phyloP scores from a whole-genome alignment of 2,113 vertebrate genomes.

The Periophthalmodon schlosseri region DNA sequence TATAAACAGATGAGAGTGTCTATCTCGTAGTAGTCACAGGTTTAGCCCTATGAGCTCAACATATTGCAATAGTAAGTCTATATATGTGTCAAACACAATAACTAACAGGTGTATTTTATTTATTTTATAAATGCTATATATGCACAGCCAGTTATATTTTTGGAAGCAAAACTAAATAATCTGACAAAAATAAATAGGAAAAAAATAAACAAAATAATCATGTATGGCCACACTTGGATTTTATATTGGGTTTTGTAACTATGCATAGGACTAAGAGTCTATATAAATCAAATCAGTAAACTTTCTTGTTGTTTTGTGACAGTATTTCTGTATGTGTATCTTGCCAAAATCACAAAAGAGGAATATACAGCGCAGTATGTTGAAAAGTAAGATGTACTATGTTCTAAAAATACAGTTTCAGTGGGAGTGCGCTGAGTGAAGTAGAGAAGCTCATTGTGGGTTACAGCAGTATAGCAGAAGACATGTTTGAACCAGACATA shows the following conservation, averaged over 20 bases:
- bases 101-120: too few relatives aligned
- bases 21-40: not conserved
- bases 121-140: too few relatives aligned
- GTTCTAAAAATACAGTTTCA: constrained; percentile 34
- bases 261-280: too few relatives aligned
- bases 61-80: not conserved
- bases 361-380: constrained; percentile 8
- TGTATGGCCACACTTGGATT: too few relatives aligned
- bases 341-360: not conserved
- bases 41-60: not conserved
- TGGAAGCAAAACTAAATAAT: too few relatives aligned
- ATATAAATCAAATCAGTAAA: not conserved
- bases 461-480: not conserved
- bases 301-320: not conserved
- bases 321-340: not conserved
- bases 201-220: too few relatives aligned
- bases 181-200: too few relatives aligned
- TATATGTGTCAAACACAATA: too few relatives aligned
- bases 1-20: not conserved
- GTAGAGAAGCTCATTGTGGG: constrained; percentile 17
- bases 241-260: too few relatives aligned
- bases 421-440: constrained; percentile 34
- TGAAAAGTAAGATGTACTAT: constrained; percentile 24
- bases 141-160: too few relatives aligned
- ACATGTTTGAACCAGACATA: not conserved